Base-by-base conservation (phyloP, 2,888 invertebrate genomes). In the Ypsolopha scabrella region DNA sequence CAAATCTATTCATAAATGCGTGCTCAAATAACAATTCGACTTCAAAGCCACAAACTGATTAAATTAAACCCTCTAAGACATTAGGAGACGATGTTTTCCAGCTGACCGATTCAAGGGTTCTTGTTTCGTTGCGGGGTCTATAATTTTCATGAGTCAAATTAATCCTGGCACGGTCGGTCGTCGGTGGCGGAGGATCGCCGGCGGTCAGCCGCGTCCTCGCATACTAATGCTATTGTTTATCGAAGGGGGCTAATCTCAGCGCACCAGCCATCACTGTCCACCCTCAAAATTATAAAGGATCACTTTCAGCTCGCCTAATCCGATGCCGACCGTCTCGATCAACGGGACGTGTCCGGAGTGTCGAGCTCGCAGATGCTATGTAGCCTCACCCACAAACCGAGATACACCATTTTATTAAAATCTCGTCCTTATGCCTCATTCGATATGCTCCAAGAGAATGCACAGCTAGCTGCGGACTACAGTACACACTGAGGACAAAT, bases 221-320 rank as follows among this genome's bases (percentile, higher is more conserved):
- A 85, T 85, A 86, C 85, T 83, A 86, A 86, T 86, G 80, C 82
- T 80, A 81, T 85, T 86, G 85, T 86, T 86, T 86, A 86, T 86
- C 85, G 83, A 81, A 81, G 80, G 79, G 81, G 55, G 77, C 82
- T 86, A 86, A 86, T 86, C 85, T 85, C 78, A 78, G 81, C 82
- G 79, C 78, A 72, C 80, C 85, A 85, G 85, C 80, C 85, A 80
- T 80, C 80, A 76, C 74, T 81, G 83, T 75, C 82, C 82, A 72
- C 80, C 79, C 76, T 70, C 72, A 63, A 80, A 81, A 81, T 82
- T 81, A 81, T 82, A 82, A 82, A 79, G 81, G 81, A 82, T 82
- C 80, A 80, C 81, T 81, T 80, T 82, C 80, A 68, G 63, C 71
- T 65, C 67, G 65, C 71, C 72, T 85, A 82, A 83, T 82, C 83